Percentiles rank a stretch among this genome's conserved stretches.
phyloP scores from a whole-genome alignment of 1,140 invertebrate genomes.

The Sycophaga agraensis region DNA sequence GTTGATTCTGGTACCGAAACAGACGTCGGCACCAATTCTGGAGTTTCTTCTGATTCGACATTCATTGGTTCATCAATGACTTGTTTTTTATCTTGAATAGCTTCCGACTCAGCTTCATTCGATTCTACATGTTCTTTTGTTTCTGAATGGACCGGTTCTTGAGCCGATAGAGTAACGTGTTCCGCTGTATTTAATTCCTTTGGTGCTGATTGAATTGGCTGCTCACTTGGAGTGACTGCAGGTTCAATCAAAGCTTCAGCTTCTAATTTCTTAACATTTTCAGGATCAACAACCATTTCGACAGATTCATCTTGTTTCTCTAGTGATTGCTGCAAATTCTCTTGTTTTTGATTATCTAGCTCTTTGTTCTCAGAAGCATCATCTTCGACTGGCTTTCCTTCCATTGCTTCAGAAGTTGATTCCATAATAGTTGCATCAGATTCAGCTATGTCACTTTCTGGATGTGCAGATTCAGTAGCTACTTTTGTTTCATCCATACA shows the following conservation, averaged over 20 bases:
- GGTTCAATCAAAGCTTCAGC: slow-evolving; percentile 12
- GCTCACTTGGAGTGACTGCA: background rate
- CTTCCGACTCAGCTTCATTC: background rate
- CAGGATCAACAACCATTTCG: slow-evolving; percentile 18
- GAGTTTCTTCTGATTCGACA: background rate
- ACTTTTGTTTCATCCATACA: too few species aligned
- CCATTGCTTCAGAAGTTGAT: background rate
- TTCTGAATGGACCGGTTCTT: background rate
- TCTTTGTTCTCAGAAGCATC: background rate
- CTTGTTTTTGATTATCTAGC: slow-evolving; percentile 16
- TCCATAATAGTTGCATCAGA: background rate
- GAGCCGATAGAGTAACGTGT: background rate
- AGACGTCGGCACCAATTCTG: background rate
- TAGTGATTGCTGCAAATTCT: background rate
- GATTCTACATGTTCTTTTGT: background rate
- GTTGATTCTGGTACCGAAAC: background rate
- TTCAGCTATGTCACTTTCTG: background rate
- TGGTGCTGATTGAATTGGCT: background rate
- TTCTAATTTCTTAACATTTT: slow-evolving; percentile 11
- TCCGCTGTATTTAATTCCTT: background rate
- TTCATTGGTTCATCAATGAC: slow-evolving; percentile 15
- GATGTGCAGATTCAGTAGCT: background rate
- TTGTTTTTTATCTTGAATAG: background rate
- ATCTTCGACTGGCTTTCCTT: background rate
- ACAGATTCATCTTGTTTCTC: background rate